phyloP scores from a whole-genome alignment of 2,888 invertebrate species.

The Patella caerulea region DNA sequence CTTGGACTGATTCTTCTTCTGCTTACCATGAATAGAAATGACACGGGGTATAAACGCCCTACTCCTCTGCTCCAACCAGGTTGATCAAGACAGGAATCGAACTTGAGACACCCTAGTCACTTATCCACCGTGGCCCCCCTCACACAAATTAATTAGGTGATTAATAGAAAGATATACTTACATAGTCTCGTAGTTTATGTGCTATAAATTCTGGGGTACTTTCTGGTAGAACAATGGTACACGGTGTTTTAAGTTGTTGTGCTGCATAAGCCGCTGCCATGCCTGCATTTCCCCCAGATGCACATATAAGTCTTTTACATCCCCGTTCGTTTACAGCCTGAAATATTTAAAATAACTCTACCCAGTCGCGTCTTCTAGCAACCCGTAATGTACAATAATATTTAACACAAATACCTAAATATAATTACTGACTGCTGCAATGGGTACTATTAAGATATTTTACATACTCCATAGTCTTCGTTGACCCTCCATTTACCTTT shows the following conservation, averaged over 20 bases:
- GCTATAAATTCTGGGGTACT: constrained; percentile 67
- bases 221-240: constrained; percentile 71
- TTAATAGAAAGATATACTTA: constrained; percentile 26
- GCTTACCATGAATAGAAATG: not conserved
- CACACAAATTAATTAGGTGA: not conserved
- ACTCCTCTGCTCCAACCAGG: not conserved
- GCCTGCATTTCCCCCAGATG: constrained; percentile 75
- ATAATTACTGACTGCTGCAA: no score
- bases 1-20: no score
- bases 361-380: no score
- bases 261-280: constrained; percentile 73
- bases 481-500: constrained; percentile 58
- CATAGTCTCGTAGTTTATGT: constrained; percentile 64
- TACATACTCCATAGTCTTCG: no score
- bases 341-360: not conserved
- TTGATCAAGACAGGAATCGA: no score
- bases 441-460: no score
- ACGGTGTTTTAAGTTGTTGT: constrained; percentile 66
- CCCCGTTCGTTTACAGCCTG: constrained; percentile 51
- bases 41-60: not conserved
- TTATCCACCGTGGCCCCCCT: no score
- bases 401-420: no score
- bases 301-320: constrained; percentile 68
- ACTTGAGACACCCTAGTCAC: no score
- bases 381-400: no score